Conservation (phyloP, 1,140 invertebrate genomes). For the Papilio polyxenes region DNA sequence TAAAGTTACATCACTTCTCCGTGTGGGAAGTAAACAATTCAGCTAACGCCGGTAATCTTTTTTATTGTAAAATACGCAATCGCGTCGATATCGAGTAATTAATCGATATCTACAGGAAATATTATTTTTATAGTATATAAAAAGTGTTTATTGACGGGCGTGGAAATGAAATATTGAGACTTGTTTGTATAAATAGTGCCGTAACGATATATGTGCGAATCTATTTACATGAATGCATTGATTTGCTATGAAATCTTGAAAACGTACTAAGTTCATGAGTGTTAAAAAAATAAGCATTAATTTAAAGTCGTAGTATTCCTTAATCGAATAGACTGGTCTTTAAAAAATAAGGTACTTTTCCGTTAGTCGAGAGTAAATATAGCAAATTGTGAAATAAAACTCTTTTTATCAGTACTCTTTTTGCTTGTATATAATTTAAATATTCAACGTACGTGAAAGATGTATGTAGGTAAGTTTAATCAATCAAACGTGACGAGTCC, state of each 20-base stretch:
- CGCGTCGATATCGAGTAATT: neutral
- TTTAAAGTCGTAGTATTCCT: too few relatives aligned
- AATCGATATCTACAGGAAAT: slow-evolving; percentile 17
- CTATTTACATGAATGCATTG: too few relatives aligned
- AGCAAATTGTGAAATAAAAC: too few relatives aligned
- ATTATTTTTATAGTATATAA: slow-evolving; percentile 8
- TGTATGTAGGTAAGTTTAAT: slow-evolving; percentile 7
- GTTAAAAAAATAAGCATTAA: too few relatives aligned
- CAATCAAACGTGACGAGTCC: slow-evolving; percentile 20
- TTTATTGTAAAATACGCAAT: slow-evolving; percentile 5
- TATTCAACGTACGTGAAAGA: neutral
- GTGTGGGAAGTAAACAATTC: slow-evolving; percentile 5
- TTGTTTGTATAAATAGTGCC: neutral
- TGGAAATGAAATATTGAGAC: neutral
- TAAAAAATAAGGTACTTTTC: too few relatives aligned
- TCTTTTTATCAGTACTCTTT: too few relatives aligned
- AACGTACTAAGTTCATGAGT: too few relatives aligned
- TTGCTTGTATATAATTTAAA: neutral
- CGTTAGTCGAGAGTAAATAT: too few relatives aligned
- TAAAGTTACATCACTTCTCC: neutral
- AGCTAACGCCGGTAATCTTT: neutral
- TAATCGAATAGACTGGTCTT: too few relatives aligned
- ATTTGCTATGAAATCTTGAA: too few relatives aligned
- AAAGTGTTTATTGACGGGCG: neutral
- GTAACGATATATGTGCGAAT: too few relatives aligned